Evolutionary conservation across 2,888 invertebrate species (phyloP).

Genomic region (Drosophila prostipennis): DNA sequence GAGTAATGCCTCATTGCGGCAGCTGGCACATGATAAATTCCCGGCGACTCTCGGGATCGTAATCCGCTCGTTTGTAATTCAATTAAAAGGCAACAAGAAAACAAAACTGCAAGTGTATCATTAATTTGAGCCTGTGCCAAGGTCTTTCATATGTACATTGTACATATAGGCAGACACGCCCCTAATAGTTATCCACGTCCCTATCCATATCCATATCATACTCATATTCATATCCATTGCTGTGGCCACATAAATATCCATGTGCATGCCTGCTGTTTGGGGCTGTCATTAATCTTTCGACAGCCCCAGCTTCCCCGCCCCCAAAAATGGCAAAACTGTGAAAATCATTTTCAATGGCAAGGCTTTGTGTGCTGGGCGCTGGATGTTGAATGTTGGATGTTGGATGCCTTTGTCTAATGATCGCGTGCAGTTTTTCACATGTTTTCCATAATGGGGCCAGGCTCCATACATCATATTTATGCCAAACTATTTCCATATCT

Average conservation of each 20-base stretch:
- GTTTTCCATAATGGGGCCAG: constrained; percentile 61
- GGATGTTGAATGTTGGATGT: constrained; percentile 1
- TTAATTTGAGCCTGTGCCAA: constrained; percentile 63
- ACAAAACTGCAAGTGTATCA: constrained; percentile 71
- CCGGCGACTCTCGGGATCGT: constrained; percentile 8
- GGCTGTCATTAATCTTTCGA: constrained; percentile 75
- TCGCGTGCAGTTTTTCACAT: constrained; percentile 78
- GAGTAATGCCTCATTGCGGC: constrained; percentile 27
- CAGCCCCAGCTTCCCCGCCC: constrained; percentile 50
- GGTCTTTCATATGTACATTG: constrained; percentile 7
- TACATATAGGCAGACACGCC: constrained; percentile 7
- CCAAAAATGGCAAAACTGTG: constrained; percentile 42
- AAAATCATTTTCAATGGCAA: constrained; percentile 72
- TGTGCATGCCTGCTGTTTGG: constrained; percentile 44
- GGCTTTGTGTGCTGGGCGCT: constrained; percentile 52
- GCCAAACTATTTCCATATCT: constrained; percentile 67
- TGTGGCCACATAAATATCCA: constrained; percentile 30
- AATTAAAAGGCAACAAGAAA: constrained; percentile 68
- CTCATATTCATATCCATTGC: constrained; percentile 25
- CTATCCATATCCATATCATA: constrained; percentile 9
- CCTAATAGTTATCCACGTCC: constrained; percentile 12
- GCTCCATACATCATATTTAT: constrained; percentile 77
- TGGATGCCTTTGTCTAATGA: constrained; percentile 68
- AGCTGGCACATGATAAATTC: constrained; percentile 46
- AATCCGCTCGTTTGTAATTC: constrained; percentile 47